Base-by-base conservation (phyloP, 1,140 invertebrate species). In the Lucilia sericata region DNA sequence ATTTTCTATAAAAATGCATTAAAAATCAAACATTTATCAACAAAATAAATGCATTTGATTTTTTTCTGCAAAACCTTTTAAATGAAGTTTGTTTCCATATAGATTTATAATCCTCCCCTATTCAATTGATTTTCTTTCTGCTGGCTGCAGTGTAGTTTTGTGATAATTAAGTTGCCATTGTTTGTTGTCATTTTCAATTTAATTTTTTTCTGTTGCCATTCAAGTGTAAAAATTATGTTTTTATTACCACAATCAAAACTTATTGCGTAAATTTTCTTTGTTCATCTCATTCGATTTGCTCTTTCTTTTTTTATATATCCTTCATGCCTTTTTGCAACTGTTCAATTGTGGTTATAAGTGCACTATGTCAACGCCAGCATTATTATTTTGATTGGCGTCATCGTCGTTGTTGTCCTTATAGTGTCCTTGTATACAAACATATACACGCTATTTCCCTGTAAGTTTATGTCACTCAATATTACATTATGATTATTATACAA, bases 151-250 rank as follows among this genome's bases (percentile, higher is more conserved):
- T 55, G 51, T n/a, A 55, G 17, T 42, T 70, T 17, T n/a, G n/a
- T 70, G 65, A 70, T 70, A 70, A 70, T 70, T 70, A 70, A 21
- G 65, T 70, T 70, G 65, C 7, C n/a, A 70, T 70, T 70, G 65
- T 78, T 78, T 42, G 47, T 42, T 78, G 17, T 19, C 12, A n/a
- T 42, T 78, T 78, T 42, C 36, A 14, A 30, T 30, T 30, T 1
- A 30, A 30, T 2, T 30, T 75, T 36, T 42, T n/a, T 30, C 21
- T 13, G 74, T 42, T 42, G 42, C 74, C 25, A 78, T 42, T 14
- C 75, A 49, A 78, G 75, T 78, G 75, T 78, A 36, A 78, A 76
- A 78, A 78, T 78, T 78, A 78, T 78, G 47, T 78, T 78, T 78
- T 78, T 78, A 78, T 49, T 42, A 78, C 75, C 75, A 25, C 75